These are phyloP conservation scores for Peromyscus eremicus DNA, from an alignment of 2,797 vertebrate genomes.

Conservation along the genomic window DNA sequence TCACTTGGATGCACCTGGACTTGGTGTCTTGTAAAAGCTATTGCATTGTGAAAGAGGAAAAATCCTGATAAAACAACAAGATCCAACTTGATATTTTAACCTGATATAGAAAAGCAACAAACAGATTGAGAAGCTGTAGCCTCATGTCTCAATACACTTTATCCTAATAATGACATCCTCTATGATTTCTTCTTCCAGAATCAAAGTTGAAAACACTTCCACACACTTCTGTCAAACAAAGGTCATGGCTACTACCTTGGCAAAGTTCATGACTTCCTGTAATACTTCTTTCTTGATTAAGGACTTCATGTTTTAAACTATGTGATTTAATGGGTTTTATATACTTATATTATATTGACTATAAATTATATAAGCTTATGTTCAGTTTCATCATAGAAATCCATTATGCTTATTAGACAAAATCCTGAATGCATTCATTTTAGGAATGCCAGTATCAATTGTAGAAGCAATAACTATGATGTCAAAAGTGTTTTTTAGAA, in stretches of 20 bases:
- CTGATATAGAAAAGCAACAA: background rate
- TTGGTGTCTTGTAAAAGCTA: background rate
- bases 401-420: background rate
- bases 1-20: background rate
- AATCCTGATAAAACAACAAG: background rate
- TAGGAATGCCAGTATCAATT: background rate
- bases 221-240: background rate
- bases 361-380: background rate
- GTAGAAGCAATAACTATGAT: background rate
- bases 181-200: background rate
- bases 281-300: background rate
- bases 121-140: background rate
- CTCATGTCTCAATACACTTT: background rate
- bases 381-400: background rate
- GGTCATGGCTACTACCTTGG: background rate
- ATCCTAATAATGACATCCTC: background rate
- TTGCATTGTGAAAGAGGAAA: slow-evolving; percentile 11
- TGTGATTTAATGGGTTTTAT: background rate
- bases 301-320: slow-evolving; percentile 21
- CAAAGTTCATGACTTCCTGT: slow-evolving; percentile 9
- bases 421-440: background rate
- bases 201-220: background rate
- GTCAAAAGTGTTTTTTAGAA: background rate
- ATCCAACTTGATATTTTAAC: slow-evolving; percentile 31
- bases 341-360: background rate